Evolutionary conservation across 2,113 vertebrate genomes (phyloP).

Genomic region (Orientallactaga bullata): DNA sequence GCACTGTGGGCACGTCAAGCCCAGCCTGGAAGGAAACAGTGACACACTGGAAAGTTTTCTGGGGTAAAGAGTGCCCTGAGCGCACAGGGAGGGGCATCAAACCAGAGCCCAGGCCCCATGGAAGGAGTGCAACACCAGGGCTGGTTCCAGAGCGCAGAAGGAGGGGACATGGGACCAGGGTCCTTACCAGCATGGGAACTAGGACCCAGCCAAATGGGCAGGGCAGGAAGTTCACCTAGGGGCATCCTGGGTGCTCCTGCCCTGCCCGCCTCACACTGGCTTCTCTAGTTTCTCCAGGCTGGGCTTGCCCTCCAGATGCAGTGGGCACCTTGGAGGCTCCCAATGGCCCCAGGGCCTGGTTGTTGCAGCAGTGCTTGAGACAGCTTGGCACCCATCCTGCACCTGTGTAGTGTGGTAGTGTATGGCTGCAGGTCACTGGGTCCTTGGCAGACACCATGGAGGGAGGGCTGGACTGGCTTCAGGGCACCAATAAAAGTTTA

Average conservation of each 20-base stretch:
- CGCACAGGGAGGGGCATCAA: not conserved
- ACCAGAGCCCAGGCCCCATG: not conserved
- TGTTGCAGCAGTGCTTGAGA: slow-evolving; percentile 37
- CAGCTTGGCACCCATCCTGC: not conserved
- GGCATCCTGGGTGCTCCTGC: rapidly evolving
- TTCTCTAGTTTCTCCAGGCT: not conserved
- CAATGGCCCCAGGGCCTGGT: not conserved
- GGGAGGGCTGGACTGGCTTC: slow-evolving; percentile 1
- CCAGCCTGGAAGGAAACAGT: not conserved
- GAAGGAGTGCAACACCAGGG: not conserved
- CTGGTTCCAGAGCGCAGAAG: not conserved
- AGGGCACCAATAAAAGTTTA: not conserved
- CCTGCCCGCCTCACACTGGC: not conserved
- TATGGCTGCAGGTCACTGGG: not conserved
- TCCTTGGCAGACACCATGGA: slow-evolving; percentile 32
- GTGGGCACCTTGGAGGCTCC: not conserved
- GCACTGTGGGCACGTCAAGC: not conserved
- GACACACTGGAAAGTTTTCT: not conserved
- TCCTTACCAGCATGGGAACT: not conserved
- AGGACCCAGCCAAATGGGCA: not conserved
- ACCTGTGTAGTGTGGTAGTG: not conserved
- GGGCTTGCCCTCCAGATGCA: not conserved
- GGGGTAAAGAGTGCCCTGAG: not conserved
- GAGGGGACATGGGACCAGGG: not conserved
- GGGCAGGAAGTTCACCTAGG: not conserved